Evolutionary conservation across 37 sponge, comb jelly and placozoan species (phyloP), one percentile per base, ranked within the genome.

Genomic region (Bolinopsis microptera): DNA sequence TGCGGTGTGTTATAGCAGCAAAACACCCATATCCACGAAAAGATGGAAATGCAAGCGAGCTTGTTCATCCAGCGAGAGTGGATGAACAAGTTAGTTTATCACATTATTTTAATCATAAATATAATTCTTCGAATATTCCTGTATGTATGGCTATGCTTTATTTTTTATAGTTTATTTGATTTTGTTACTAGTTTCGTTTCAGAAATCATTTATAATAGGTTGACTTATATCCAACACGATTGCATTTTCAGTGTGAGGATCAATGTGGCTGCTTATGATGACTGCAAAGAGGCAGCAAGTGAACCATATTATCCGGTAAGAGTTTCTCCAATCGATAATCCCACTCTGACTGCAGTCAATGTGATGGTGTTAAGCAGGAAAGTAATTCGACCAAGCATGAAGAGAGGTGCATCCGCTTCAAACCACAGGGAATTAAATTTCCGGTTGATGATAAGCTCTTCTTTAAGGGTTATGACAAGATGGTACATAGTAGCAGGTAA

Each of bases 401-500:
- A n/a, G 30, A 13, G 36, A 86, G 30, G 48, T 86, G 90, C 22
- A 5, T 40, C 0, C 41, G 61, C 1, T 86, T 86, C 90, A 39
- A 41, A 40, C 30, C 30, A 22, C 90, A 86, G 31, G 90, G 36
- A 22, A 26, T 39, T 38, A 86, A 38, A 39, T 86, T 86, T 23
- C 90, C 90, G 2, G 41, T 22, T 16, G 90, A 86, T 3, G 61
- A 86, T 48, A 36, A 41, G 38, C 41, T 86, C 61, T 38, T 40
- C 27, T 86, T 86, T 30, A 38, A 40, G 0, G 25, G 13, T 48
- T 86, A 86, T 41, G 3, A 38, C 28, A 86, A 86, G 61, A 86
- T 86, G 90, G 61, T 86, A 3, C 90, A 86, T 86, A 5, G 90
- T 86, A 2, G 90, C 90, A 30, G 90, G 90, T 86, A 82, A n/a